A percentile compares a stretch with the other conserved stretches of the same genome.
Evolutionary conservation across 2,113 vertebrate species (phyloP).

Genomic region (Gyps fulvus): DNA sequence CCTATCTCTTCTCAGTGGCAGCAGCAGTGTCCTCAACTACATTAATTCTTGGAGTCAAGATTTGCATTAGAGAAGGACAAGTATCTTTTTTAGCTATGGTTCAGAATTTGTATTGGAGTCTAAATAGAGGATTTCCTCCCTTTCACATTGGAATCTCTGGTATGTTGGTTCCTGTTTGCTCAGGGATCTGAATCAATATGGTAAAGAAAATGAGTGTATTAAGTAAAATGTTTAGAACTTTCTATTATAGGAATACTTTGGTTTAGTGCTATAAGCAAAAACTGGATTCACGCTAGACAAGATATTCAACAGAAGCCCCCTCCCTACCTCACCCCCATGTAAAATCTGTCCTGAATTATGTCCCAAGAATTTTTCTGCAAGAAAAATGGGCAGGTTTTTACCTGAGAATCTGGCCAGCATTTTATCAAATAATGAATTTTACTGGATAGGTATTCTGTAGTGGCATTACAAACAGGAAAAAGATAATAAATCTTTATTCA

Average conservation of each 20-base stretch:
- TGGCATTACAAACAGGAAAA: background rate
- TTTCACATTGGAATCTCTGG: conserved; percentile 63
- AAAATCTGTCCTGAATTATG: background rate
- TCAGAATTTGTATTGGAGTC: conserved; percentile 36
- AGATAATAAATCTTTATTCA: background rate
- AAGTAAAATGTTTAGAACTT: background rate
- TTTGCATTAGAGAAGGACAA: background rate
- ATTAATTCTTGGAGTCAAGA: background rate
- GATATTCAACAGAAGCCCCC: background rate
- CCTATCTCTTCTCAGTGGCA: background rate
- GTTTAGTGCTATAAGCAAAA: background rate
- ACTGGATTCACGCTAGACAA: background rate
- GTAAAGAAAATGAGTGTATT: conserved; percentile 31
- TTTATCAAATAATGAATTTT: background rate
- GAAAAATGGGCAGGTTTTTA: background rate
- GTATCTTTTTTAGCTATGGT: background rate
- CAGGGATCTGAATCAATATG: conserved; percentile 21
- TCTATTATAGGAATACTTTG: background rate
- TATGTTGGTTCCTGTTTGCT: conserved; percentile 58
- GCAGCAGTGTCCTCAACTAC: background rate
- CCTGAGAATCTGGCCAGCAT: background rate
- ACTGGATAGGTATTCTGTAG: background rate
- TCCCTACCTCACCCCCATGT: background rate
- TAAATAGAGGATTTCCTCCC: conserved; percentile 67
- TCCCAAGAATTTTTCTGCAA: background rate